Conservation (phyloP, 1,140 invertebrate genomes). For the Zaprionus capensis region DNA sequence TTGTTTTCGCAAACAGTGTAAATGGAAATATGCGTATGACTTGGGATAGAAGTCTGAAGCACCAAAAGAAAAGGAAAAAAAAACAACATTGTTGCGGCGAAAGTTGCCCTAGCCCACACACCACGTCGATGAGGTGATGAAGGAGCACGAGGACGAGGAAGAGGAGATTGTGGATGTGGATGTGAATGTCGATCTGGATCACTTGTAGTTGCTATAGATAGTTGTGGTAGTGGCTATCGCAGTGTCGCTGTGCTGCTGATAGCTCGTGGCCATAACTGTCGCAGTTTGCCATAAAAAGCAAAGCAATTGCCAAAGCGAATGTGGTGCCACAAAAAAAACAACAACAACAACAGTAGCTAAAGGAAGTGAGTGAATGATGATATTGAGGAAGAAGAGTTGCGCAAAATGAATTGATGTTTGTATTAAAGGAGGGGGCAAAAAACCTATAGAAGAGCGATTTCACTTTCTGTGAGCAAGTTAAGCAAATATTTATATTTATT, state of each 20-base stretch:
- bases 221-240: conserved; percentile 2
- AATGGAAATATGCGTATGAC: conserved; percentile 45
- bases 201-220: not conserved
- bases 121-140: not conserved
- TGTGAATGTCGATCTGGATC: conserved; percentile 11
- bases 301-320: conserved; percentile 38
- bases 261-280: conserved; percentile 53
- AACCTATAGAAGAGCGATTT: not conserved
- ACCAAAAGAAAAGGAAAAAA: conserved; percentile 9
- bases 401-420: conserved; percentile 17
- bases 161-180: conserved; percentile 18
- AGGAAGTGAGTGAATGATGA: conserved; percentile 32
- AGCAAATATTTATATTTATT: conserved; percentile 6
- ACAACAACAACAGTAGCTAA: not conserved
- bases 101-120: conserved; percentile 46
- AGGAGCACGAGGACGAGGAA: not conserved
- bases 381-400: conserved; percentile 12
- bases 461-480: not conserved
- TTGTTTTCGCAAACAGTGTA: conserved; percentile 37
- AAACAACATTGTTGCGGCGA: conserved; percentile 48
- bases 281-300: conserved; percentile 45
- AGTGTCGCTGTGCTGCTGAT: conserved; percentile 37
- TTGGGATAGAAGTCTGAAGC: not conserved
- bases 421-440: not conserved
- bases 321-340: conserved; percentile 7